A percentile compares a stretch with the other conserved stretches of the same genome.
Evolutionary conservation across 2,797 vertebrate species (phyloP).

Genomic region (Margarornis squamiger): DNA sequence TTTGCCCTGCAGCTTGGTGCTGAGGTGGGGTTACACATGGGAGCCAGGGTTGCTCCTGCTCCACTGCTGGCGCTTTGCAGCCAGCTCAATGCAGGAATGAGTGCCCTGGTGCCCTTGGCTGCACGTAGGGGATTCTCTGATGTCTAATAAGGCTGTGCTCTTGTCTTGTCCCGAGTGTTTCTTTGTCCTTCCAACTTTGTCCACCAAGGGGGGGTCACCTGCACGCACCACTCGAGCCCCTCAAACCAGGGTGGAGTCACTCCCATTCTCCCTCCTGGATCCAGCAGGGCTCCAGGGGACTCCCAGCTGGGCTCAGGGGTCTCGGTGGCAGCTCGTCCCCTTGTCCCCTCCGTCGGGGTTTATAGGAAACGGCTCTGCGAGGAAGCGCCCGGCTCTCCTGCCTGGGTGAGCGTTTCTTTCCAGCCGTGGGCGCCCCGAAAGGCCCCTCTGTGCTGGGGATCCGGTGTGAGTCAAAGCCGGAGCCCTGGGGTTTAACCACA

Average conservation of each 20-base stretch:
- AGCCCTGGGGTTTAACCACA: conserved; percentile 45
- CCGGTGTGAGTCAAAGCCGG: conserved; percentile 59
- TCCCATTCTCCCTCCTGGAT: fast-evolving
- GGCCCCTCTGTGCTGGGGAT: conserved; percentile 28
- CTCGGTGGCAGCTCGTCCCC: fast-evolving
- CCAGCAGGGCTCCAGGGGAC: neutral
- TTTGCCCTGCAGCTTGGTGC: neutral
- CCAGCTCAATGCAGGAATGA: fast-evolving
- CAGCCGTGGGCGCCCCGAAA: conserved; percentile 57
- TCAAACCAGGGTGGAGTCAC: fast-evolving
- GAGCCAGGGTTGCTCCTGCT: neutral
- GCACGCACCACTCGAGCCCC: fast-evolving
- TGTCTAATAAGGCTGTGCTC: fast-evolving
- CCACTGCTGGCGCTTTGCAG: fast-evolving
- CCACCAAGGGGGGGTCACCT: fast-evolving
- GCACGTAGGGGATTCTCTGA: neutral
- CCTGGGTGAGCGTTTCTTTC: conserved; percentile 53
- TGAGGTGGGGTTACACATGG: fast-evolving
- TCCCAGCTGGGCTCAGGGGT: fast-evolving
- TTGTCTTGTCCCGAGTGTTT: fast-evolving
- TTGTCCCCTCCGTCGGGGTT: neutral
- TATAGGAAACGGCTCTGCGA: conserved; percentile 59
- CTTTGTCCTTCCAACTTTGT: neutral
- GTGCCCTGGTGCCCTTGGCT: fast-evolving
- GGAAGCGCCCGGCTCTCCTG: neutral